Evolutionary conservation across 2,888 invertebrate genomes (phyloP).

Genomic region (Cartodere bifasciata): DNA sequence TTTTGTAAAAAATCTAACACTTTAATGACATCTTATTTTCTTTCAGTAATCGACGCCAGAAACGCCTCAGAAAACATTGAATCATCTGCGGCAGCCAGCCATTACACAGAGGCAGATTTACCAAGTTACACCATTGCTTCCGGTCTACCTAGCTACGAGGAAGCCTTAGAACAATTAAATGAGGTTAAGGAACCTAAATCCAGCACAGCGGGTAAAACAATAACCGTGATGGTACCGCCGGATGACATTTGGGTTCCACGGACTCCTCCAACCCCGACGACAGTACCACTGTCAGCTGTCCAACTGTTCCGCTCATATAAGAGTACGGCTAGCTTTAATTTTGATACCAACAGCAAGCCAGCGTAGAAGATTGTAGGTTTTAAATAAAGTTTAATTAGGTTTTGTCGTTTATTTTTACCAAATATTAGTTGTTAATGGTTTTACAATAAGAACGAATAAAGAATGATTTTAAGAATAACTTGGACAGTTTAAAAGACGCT

Average conservation of each 20-base stretch:
- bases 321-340: too few relatives aligned
- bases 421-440: too few relatives aligned
- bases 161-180: slow-evolving; percentile 46
- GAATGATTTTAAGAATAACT: too few relatives aligned
- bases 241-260: slow-evolving; percentile 22
- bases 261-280: slow-evolving; percentile 24
- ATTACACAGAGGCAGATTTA: slow-evolving; percentile 35
- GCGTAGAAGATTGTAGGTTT: too few relatives aligned
- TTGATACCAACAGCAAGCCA: too few relatives aligned
- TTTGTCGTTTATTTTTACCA: too few relatives aligned
- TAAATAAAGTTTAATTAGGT: too few relatives aligned
- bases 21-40: slow-evolving; percentile 12
- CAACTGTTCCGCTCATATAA: too few relatives aligned
- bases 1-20: too few relatives aligned
- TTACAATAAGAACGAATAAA: too few relatives aligned
- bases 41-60: slow-evolving; percentile 36
- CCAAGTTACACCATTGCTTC: slow-evolving; percentile 52
- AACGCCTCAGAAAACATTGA: too few relatives aligned
- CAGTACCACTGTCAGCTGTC: slow-evolving; percentile 27
- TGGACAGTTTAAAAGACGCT: too few relatives aligned
- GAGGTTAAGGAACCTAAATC: slow-evolving; percentile 27
- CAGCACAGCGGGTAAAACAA: slow-evolving; percentile 12
- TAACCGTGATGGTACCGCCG: slow-evolving; percentile 12
- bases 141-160: slow-evolving; percentile 51
- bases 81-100: slow-evolving; percentile 30